Percentiles rank a stretch among this genome's conserved stretches.
Evolutionary conservation across 2,888 invertebrate species (phyloP).

Genomic region (Andrena haemorrhoa): DNA sequence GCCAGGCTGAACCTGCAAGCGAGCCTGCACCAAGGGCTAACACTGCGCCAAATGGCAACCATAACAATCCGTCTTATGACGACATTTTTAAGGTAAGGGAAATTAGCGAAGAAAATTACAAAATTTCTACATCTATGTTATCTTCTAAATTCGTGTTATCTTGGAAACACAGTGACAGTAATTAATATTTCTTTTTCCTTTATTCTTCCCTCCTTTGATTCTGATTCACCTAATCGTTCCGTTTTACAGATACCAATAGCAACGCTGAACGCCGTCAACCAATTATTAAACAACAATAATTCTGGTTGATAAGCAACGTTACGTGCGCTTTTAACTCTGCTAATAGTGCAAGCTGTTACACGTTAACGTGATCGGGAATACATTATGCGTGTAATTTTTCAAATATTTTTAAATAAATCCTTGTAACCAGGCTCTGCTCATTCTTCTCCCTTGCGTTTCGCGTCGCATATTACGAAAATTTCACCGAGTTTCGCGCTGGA

Average conservation of each 20-base stretch:
- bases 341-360: neutral
- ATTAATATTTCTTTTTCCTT: neutral
- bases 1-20: neutral
- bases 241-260: conserved; percentile 88
- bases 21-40: neutral
- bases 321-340: no score
- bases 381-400: neutral
- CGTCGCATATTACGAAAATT: neutral
- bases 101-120: neutral
- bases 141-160: no score
- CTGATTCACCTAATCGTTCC: neutral
- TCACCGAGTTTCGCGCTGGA: neutral
- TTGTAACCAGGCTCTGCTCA: neutral
- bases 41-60: neutral
- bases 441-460: neutral
- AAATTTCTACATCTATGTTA: no score
- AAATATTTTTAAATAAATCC: conserved; percentile 16
- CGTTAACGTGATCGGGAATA: neutral
- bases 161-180: neutral
- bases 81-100: conserved; percentile 89
- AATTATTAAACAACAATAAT: conserved; percentile 86
- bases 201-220: neutral
- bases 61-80: conserved; percentile 85
- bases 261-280: conserved; percentile 88
- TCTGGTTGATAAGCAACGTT: neutral